phyloP scores from a whole-genome alignment of 2,888 invertebrate genomes.

The Flabesymbios commensalis region DNA sequence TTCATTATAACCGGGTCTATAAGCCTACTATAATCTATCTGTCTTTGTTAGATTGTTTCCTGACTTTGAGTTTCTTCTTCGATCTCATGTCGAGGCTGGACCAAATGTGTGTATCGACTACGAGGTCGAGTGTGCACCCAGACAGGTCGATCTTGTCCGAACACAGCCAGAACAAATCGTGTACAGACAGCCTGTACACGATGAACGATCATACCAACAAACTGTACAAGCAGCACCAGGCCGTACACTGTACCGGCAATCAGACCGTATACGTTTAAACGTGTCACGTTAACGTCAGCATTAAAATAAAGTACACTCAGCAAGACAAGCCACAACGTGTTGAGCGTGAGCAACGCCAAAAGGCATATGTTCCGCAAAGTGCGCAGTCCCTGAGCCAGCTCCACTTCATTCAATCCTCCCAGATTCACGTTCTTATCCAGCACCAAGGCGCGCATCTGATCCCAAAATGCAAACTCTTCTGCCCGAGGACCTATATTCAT shows the following conservation, averaged over 20 bases:
- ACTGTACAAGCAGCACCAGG: slow-evolving; percentile 36
- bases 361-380: slow-evolving; percentile 32
- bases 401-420: slow-evolving; percentile 27
- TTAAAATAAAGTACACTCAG: slow-evolving; percentile 37
- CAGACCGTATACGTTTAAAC: slow-evolving; percentile 39
- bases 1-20: too few species aligned
- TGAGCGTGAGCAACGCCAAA: slow-evolving; percentile 27
- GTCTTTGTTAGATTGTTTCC: too few species aligned
- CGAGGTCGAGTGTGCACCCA: too few species aligned
- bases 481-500: slow-evolving; percentile 24
- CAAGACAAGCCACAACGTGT: slow-evolving; percentile 33
- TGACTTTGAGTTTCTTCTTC: too few species aligned
- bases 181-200: slow-evolving; percentile 32
- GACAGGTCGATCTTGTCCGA: slow-evolving; percentile 31
- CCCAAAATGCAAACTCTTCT: slow-evolving; percentile 39
- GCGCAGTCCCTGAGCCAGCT: slow-evolving; percentile 29
- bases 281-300: slow-evolving; percentile 32
- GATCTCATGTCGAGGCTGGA: too few species aligned
- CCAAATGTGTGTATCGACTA: too few species aligned
- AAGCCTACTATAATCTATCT: too few species aligned
- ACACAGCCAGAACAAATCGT: slow-evolving; percentile 30
- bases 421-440: slow-evolving; percentile 34
- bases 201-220: slow-evolving; percentile 39
- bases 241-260: slow-evolving; percentile 37
- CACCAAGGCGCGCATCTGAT: slow-evolving; percentile 22